Conservation (phyloP, 23 tunicate genomes). For the Styela plicata region DNA sequence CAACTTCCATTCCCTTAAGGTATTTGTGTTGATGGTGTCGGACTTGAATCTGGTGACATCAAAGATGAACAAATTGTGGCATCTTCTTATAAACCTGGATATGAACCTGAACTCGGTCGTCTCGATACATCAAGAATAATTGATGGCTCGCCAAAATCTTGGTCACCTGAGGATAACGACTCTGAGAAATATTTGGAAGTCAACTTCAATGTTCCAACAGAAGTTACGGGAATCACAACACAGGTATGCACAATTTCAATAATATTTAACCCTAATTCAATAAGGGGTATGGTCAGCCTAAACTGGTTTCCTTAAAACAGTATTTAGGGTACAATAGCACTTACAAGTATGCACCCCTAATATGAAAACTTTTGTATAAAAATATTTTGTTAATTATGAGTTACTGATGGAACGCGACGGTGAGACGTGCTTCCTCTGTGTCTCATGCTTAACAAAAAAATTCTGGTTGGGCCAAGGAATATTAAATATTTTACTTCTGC, state of each 20-base stretch:
- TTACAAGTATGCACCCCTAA: too few relatives aligned
- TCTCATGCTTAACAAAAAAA: too few relatives aligned
- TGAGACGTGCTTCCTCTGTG: too few relatives aligned
- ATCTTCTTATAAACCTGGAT: slow-evolving; percentile 40
- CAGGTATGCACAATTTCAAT: slow-evolving; percentile 77
- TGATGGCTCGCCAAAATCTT: slow-evolving; percentile 30
- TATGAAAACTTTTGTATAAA: too few relatives aligned
- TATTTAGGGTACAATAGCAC: too few relatives aligned
- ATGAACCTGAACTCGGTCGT: slow-evolving; percentile 51
- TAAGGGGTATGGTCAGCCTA: too few relatives aligned
- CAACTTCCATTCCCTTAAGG: slow-evolving; percentile 21
- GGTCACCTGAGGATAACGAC: slow-evolving; percentile 75
- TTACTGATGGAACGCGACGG: too few relatives aligned
- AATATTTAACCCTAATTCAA: too few relatives aligned
- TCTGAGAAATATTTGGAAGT: slow-evolving; percentile 56
- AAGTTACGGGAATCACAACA: slow-evolving; percentile 66
- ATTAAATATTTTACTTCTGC: too few relatives aligned
- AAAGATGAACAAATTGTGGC: slow-evolving; percentile 54
- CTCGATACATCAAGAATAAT: neutral
- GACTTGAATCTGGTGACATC: slow-evolving; percentile 72
- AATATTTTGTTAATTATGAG: too few relatives aligned
- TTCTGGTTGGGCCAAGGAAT: too few relatives aligned
- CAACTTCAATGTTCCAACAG: slow-evolving; percentile 44
- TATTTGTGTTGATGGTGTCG: slow-evolving; percentile 44
- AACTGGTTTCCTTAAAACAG: too few relatives aligned